Conservation (phyloP, 2,888 invertebrate genomes). For the Pemphredon lugubris region DNA sequence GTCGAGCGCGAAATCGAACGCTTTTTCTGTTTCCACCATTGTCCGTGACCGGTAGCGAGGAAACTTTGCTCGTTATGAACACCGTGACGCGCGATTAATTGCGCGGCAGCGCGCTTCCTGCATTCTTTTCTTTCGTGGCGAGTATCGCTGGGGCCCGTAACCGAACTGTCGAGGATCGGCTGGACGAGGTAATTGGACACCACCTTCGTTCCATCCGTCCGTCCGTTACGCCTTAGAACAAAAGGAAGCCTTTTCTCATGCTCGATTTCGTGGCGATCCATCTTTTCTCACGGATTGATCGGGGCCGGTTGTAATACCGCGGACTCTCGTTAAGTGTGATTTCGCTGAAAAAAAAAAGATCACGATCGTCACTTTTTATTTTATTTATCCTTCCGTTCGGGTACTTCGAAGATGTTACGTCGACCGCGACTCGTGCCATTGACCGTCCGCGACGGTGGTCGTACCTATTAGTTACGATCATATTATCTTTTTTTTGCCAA, state of each 20-base stretch:
- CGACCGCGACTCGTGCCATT: background rate
- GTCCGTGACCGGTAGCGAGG: no score
- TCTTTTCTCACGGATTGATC: conserved; percentile 48
- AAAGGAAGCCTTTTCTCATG: conserved; percentile 46
- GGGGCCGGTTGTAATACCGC: background rate
- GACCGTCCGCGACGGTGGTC: background rate
- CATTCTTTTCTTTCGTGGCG: conserved; percentile 7
- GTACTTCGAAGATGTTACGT: background rate
- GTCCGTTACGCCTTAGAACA: conserved; percentile 39
- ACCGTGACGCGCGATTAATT: no score
- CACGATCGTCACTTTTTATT: background rate
- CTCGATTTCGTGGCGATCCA: conserved; percentile 25
- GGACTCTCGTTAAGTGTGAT: conserved; percentile 13
- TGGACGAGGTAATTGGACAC: conserved; percentile 40
- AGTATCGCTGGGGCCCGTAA: conserved; percentile 7
- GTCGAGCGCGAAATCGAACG: no score
- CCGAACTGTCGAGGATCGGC: conserved; percentile 5
- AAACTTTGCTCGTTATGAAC: no score
- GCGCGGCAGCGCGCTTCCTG: background rate
- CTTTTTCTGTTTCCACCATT: no score
- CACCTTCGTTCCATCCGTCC: conserved; percentile 27
- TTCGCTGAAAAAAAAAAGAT: background rate
- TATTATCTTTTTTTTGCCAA: background rate
- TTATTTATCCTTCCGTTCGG: background rate
- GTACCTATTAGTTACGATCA: conserved; percentile 9